Evolutionary conservation across 2,113 vertebrate genomes (phyloP), one percentile per base, ranked within the genome.

Genomic region (Diglossa brunneiventris): DNA sequence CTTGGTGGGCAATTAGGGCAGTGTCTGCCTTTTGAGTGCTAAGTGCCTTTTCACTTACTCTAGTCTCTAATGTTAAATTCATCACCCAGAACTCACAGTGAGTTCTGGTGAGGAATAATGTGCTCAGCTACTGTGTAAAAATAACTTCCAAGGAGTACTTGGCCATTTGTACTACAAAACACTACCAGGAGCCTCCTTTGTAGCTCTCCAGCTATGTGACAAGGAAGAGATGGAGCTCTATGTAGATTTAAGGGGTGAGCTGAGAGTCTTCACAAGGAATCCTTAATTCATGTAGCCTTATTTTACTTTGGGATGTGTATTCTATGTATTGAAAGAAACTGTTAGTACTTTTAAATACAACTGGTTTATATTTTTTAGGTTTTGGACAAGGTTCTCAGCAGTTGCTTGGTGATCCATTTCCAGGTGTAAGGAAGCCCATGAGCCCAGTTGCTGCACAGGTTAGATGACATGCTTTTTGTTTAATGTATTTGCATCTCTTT

Each of bases 361-460:
- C 33, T 61, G 17, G 67, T 90, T 35, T 37, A 50, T 68, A 9
- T 95, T 79, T 63, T 70, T 79, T 91, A 99, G 99, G 98, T 59
- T 99, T 98, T 95, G 94, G 98, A 85, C 95, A 98, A 96, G 98
- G 98, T 89, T 97, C 98, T 89, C 99, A 98, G 96, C 98, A 98
- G 31, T 96, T 99, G 77, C 96, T 99, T 35, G 98, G 98, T 78
- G 99, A 99, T 73, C 99, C 98, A 35, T 99, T 99, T 97, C 96
- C 98, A 95, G 98, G 98, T 59, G 90, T 99, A 66, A 99, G 98
- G 96, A 98, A 99, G 88, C 97, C 99, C 24, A 95, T 99, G 95
- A 99, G 99, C 87, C 99, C 99, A 44, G 97, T 98, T 95, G 96
- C 98, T 41, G 94, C 98, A 63, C 98, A 98, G 98, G 98, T 98